Base-by-base conservation (phyloP, 2,888 invertebrate genomes). In the Phymatocera aterrima region DNA sequence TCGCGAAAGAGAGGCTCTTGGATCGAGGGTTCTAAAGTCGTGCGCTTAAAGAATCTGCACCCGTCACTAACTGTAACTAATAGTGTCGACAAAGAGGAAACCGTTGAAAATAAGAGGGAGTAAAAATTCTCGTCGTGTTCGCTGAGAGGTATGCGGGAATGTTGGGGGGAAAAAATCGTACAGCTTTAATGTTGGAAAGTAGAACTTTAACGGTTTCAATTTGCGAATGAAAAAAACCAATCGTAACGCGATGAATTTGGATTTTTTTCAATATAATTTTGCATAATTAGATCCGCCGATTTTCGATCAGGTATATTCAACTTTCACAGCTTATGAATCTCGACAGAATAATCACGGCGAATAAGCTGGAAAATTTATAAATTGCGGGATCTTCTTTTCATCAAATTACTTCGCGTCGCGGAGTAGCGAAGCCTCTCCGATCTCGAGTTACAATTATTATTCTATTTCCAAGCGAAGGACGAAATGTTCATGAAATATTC, bases 61-160 rank as follows among this genome's bases (percentile, higher is more conserved):
- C 72, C 72, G 75, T 75, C 75, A 75, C 75, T 57, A 75, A 75
- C 75, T 60, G 75, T 75, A 75, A 75, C 75, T 75, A 60, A 75
- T 54, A 75, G 75, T 60, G 57, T 75, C 46, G 51, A 31, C 60
- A 43, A 57, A 72, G 28, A 57, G 43, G 24, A 75, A 28, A 2
- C 12, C 21, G 21, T 51, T 12, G 51, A 31, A 34, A 21, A 51
- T 43, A 65, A 43, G 15, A 24, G 12, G 18, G 28, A 28, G 28
- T 4, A 72, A 72, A 18, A 48, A 34, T 18, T 8, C 46, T 43
- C n/a, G 28, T 54, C 60, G 24, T 46, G 28, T 68, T 68, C 68
- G 6, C 34, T 37, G 43, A 68, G 28, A 21, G 43, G 24, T 68
- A n/a, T n/a, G n/a, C n/a, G 68, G 24, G 24, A 40, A 24, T 18